Evolutionary conservation across 2,888 invertebrate species (phyloP).

Genomic region (Ectemnius lituratus): DNA sequence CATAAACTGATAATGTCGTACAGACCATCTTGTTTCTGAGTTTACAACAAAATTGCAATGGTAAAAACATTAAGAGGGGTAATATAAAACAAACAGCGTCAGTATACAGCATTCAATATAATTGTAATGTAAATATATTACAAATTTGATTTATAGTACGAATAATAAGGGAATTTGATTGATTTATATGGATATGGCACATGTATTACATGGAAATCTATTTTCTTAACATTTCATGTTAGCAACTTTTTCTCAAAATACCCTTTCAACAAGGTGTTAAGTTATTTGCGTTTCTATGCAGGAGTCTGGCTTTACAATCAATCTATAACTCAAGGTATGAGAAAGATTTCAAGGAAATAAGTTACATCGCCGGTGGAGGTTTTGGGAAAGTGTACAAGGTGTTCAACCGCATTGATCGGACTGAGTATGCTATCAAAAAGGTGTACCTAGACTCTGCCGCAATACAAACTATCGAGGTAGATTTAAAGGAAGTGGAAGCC

Average conservation of each 20-base stretch:
- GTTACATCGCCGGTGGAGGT: conserved; percentile 86
- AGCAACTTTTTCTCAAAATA: too few species aligned
- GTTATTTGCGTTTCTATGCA: conserved; percentile 22
- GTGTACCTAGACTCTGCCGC: conserved; percentile 83
- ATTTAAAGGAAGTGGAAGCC: conserved; percentile 88
- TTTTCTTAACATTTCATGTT: too few species aligned
- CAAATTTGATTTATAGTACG: too few species aligned
- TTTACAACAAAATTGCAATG: too few species aligned
- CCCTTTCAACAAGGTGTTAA: too few species aligned
- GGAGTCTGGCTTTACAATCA: conserved; percentile 21
- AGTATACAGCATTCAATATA: too few species aligned
- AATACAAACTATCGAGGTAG: conserved; percentile 82
- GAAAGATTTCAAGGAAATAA: conserved; percentile 85
- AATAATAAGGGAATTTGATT: too few species aligned
- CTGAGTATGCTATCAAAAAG: conserved; percentile 90
- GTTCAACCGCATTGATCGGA: conserved; percentile 86
- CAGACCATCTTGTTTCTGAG: conserved; percentile 8
- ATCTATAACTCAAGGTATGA: conserved; percentile 83
- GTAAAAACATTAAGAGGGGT: too few species aligned
- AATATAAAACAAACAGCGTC: too few species aligned
- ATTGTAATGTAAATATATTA: too few species aligned
- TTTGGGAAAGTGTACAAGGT: conserved; percentile 89
- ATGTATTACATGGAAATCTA: too few species aligned
- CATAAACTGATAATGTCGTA: conserved; percentile 59
- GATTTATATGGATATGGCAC: too few species aligned